Evolutionary conservation across 1,140 invertebrate species (phyloP), one percentile per base, ranked within the genome.

Genomic region (Mactra quadrangularis): DNA sequence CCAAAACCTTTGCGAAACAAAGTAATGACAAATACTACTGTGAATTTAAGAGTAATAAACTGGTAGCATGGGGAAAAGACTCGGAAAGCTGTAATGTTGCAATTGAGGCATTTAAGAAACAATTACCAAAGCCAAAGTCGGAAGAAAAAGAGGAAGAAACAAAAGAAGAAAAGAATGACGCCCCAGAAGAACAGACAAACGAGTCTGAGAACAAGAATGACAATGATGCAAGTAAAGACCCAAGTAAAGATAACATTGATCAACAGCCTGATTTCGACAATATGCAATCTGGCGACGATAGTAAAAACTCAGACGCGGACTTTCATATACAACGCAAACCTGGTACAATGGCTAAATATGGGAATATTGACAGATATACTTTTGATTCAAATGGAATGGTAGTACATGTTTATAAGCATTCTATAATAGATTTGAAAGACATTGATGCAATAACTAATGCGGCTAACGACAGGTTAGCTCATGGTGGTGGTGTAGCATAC

Each of bases 381-480:
- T 75, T 60, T 57, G n/a, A 45, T 45, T 19, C 60, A 25, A 31
- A 31, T 17, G 33, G 22, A 19, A 35, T 60, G 1, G 15, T 1
- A 17, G 38, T 75, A 3, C 22, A 45, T 25, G 38, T 75, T 11
- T 75, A 75, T 33, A 75, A 75, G 27, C 3, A 59, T 27, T 78
- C 75, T 6, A 78, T 78, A 15, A 68, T 33, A 25, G 62, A 64
- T 25, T 29, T 66, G 0, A 53, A 33, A 55, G 47, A 33, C 15
- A 78, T 85, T 0, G 86, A 87, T 50, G 85, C 74, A 25, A 82
- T 88, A 60, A 84, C 85, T n/a, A 88, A 87, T 79, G 84, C 86
- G 38, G 86, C 87, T 17, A 87, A 87, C 75, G 79, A 72, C 2
- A 15, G 29, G 0, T 38, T 88, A 3, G 29, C 31, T n/a, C 83